Evolutionary conservation across 2,113 vertebrate genomes (phyloP).

Genomic region (Sebastes schlegelii): DNA sequence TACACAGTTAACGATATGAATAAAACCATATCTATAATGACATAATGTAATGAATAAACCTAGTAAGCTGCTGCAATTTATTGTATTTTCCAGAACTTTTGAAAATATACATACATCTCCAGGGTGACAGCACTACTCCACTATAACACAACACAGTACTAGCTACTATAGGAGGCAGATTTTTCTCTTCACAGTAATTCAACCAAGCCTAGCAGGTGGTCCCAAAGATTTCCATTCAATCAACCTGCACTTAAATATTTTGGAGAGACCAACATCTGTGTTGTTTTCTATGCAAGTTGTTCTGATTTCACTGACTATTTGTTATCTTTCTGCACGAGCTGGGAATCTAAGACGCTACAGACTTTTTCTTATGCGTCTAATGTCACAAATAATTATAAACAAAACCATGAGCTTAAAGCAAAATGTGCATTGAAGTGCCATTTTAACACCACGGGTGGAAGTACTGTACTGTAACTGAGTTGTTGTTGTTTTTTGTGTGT

Average conservation of each 20-base stretch:
- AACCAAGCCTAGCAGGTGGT: background rate
- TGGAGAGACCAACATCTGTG: background rate
- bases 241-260: background rate
- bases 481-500: too few relatives aligned
- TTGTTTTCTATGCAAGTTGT: background rate
- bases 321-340: background rate
- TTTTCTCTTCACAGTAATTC: background rate
- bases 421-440: background rate
- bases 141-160: background rate
- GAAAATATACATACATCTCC: background rate
- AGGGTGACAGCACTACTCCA: background rate
- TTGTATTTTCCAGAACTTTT: background rate
- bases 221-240: background rate
- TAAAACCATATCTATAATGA: background rate
- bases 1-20: background rate
- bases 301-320: background rate
- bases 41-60: background rate
- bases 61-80: background rate
- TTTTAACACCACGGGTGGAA: background rate
- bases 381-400: background rate
- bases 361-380: background rate
- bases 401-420: background rate
- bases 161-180: constrained; percentile 48
- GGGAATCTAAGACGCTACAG: background rate
- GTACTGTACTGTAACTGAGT: too few relatives aligned